These are phyloP conservation scores for Choristoneura fumiferana DNA, from an alignment of 1,140 invertebrate species.

Conservation along the genomic window DNA sequence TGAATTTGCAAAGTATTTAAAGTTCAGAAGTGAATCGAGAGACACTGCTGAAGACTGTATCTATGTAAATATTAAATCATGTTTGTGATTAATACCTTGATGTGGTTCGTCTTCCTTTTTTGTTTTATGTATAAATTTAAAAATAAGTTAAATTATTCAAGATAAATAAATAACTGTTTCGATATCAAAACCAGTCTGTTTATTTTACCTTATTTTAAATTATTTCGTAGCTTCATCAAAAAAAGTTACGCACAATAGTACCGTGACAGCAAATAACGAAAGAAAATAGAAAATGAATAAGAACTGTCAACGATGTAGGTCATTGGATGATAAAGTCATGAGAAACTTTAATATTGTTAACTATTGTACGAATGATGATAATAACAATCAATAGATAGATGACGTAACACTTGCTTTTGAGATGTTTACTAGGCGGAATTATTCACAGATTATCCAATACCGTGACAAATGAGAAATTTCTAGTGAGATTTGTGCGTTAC, in stretches of 20 bases:
- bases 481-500: neutral
- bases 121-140: constrained; percentile 65
- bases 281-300: too few species aligned
- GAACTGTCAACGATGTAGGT: too few species aligned
- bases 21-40: constrained; percentile 2
- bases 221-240: too few species aligned
- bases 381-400: neutral
- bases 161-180: constrained; percentile 73
- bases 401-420: neutral
- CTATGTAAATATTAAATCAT: constrained; percentile 68
- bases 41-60: constrained; percentile 37
- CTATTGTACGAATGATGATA: neutral
- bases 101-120: constrained; percentile 71
- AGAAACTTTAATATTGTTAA: neutral
- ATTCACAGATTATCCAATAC: constrained; percentile 13
- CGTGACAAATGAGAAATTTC: constrained; percentile 14
- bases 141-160: constrained; percentile 75
- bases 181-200: constrained; percentile 34
- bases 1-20: constrained; percentile 17
- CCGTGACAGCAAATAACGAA: too few species aligned
- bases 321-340: too few species aligned
- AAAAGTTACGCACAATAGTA: too few species aligned
- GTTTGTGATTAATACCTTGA: constrained; percentile 51
- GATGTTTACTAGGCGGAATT: constrained; percentile 5
- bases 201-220: neutral